Conservation (phyloP, 1,140 invertebrate species). For the Drosophila novamexicana region DNA sequence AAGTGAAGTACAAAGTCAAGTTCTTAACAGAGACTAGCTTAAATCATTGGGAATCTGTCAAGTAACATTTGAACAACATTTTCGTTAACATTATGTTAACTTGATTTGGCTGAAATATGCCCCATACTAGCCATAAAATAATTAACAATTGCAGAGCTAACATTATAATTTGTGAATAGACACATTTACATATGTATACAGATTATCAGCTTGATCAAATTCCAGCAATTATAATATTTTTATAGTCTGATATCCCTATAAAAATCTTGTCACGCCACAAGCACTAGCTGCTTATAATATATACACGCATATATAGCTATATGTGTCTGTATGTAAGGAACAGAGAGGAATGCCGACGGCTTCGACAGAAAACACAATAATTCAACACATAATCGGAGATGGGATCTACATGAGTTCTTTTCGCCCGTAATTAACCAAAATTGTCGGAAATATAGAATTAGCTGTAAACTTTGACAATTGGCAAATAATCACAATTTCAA, state of each 20-base stretch:
- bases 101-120: too few species aligned
- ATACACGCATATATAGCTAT: background rate
- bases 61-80: too few species aligned
- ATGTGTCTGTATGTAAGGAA: too few species aligned
- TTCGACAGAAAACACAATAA: background rate
- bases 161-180: background rate
- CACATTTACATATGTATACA: background rate
- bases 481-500: too few species aligned
- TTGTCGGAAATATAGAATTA: background rate
- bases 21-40: too few species aligned
- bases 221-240: slow-evolving; percentile 12
- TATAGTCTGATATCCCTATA: slow-evolving; percentile 2
- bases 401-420: background rate
- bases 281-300: background rate
- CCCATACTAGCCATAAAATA: background rate
- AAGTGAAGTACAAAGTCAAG: too few species aligned
- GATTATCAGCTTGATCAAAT: slow-evolving; percentile 17
- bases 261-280: slow-evolving; percentile 12
- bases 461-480: background rate
- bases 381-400: background rate
- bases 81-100: too few species aligned
- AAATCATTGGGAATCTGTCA: too few species aligned
- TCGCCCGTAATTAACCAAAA: background rate
- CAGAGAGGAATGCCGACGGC: slow-evolving; percentile 1
- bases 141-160: background rate